Evolutionary conservation across 1,140 invertebrate genomes (phyloP).

Genomic region (Drosophila parvula): DNA sequence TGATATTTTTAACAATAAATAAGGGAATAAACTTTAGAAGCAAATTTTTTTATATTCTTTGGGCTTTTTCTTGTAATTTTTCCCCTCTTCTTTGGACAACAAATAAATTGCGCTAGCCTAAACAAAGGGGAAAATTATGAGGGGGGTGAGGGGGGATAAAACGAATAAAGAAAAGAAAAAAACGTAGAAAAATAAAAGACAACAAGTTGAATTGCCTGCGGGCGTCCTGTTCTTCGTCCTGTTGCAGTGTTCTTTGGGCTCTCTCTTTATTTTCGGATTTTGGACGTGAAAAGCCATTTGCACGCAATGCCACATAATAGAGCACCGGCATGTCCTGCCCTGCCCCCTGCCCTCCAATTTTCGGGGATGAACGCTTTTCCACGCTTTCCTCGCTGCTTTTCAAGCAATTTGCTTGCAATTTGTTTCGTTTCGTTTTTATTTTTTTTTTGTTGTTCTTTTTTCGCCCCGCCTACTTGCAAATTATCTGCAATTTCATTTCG

Average conservation of each 20-base stretch:
- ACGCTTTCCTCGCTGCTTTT: slow-evolving; percentile 34
- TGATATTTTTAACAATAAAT: too few relatives aligned
- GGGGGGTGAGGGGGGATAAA: too few relatives aligned
- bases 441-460: slow-evolving; percentile 32
- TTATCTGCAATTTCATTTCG: slow-evolving; percentile 64
- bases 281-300: slow-evolving; percentile 61
- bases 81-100: slow-evolving; percentile 1
- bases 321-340: slow-evolving; percentile 24
- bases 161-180: neutral
- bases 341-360: neutral
- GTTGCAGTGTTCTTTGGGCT: slow-evolving; percentile 12
- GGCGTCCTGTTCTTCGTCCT: slow-evolving; percentile 20
- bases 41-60: too few relatives aligned
- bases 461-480: slow-evolving; percentile 56
- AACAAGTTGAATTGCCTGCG: slow-evolving; percentile 12
- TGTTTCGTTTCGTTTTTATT: slow-evolving; percentile 43
- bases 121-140: slow-evolving; percentile 12
- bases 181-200: neutral
- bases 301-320: slow-evolving; percentile 54
- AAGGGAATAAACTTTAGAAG: too few relatives aligned
- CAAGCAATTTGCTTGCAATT: slow-evolving; percentile 70
- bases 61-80: too few relatives aligned
- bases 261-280: slow-evolving; percentile 19
- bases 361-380: slow-evolving; percentile 3
- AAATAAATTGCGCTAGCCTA: slow-evolving; percentile 11